phyloP scores from a whole-genome alignment of 2,888 invertebrate genomes.

The Noctua comes region DNA sequence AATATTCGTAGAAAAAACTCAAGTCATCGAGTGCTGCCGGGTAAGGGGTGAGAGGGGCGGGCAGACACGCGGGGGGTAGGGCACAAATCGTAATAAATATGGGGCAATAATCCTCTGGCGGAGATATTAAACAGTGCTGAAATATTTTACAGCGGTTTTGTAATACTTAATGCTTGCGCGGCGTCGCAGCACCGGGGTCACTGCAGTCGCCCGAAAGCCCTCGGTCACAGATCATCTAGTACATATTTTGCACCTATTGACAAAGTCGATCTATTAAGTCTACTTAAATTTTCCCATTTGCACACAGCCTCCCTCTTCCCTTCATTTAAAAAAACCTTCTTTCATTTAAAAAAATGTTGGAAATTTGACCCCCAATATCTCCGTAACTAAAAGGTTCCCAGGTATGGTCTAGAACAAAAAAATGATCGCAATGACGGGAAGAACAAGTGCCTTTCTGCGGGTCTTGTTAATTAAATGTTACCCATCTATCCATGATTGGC shows the following conservation, averaged over 20 bases:
- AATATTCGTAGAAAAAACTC: conserved; percentile 50
- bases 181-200: background rate
- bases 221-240: background rate
- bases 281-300: too few relatives aligned
- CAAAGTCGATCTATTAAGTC: background rate
- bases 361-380: too few relatives aligned
- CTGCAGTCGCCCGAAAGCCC: background rate
- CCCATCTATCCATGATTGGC: background rate
- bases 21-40: conserved; percentile 19
- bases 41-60: background rate
- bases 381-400: too few relatives aligned
- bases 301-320: too few relatives aligned
- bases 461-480: too few relatives aligned
- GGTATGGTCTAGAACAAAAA: too few relatives aligned
- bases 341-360: too few relatives aligned
- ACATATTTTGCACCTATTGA: background rate
- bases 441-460: too few relatives aligned
- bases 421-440: too few relatives aligned
- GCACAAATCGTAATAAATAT: conserved; percentile 66
- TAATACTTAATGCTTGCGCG: conserved; percentile 5
- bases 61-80: conserved; percentile 1
- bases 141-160: conserved; percentile 34
- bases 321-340: too few relatives aligned
- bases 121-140: conserved; percentile 57
- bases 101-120: conserved; percentile 61